Base-by-base conservation (phyloP, 1,140 invertebrate genomes). In the Apocrypta bakeri region DNA sequence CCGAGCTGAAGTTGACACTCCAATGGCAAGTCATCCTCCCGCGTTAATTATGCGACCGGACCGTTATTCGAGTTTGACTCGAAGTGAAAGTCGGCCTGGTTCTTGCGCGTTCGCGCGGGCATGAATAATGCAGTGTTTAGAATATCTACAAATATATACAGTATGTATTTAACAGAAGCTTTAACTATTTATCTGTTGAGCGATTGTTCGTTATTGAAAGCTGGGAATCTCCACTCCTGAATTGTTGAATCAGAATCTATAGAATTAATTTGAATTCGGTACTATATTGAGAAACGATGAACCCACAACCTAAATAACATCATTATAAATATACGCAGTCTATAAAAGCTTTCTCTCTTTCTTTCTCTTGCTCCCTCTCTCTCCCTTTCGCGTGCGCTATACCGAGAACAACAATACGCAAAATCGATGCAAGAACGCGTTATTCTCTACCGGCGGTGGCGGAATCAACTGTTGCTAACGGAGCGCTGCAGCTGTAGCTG, bases 381-480 rank as follows among this genome's bases (percentile, higher is more conserved):
- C n/a, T n/a, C n/a, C n/a, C n/a, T n/a, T n/a, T n/a, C n/a, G n/a
- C n/a, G n/a, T n/a, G n/a, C n/a, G n/a, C n/a, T n/a, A n/a, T n/a
- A 56, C 14, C 48, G 48, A 17, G 1, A 48, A 17, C 48, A 56
- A 56, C 17, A 56, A 56, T 56, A 21, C 2, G 48, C 48, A 56
- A 56, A 56, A 56, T 56, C 6, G 48, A 56, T 56, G 48, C 48
- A 56, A 56, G 48, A 56, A 56, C 48, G 48, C 17, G 17, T 56
- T 56, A 56, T 21, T 21, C 17, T 56, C 48, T 17, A 4, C 14
- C 37, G 14, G n/a, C 33, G 11, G 17, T 31, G 33, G n/a, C 12
- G 17, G 37, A 75, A 31, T 75, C 61, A 81, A 81, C 79, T 81
- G 79, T 81, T 81, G 79, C 79, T 81, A 81, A 74, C 79, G 56